A percentile compares a stretch with the other conserved stretches of the same genome.
Evolutionary conservation across 2,888 invertebrate genomes (phyloP).

Genomic region (Synergus laeviventris): DNA sequence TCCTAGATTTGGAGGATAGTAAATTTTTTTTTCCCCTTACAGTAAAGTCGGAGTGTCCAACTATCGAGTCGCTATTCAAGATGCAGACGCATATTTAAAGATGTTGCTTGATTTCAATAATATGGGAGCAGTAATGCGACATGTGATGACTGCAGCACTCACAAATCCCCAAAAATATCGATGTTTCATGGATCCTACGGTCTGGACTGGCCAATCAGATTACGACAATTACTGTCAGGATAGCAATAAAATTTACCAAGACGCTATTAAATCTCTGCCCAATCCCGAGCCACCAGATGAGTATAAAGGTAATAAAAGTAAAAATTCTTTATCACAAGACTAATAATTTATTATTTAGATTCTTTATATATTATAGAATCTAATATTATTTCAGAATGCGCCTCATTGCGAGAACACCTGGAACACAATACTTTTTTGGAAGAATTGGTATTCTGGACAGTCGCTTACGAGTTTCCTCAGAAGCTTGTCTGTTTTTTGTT

Average conservation of each 20-base stretch:
- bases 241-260: constrained; percentile 86
- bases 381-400: constrained; percentile 78
- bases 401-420: constrained; percentile 86
- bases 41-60: constrained; percentile 75
- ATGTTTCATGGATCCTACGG: constrained; percentile 68
- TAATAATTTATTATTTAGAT: neutral
- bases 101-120: constrained; percentile 96
- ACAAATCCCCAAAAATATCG: constrained; percentile 85
- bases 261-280: constrained; percentile 88
- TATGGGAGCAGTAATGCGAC: constrained; percentile 97
- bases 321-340: neutral
- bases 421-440: constrained; percentile 92
- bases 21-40: constrained; percentile 31
- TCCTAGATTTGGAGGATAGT: neutral
- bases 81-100: constrained; percentile 91
- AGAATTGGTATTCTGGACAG: constrained; percentile 98
- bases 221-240: constrained; percentile 85
- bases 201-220: constrained; percentile 78
- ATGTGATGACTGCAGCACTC: constrained; percentile 93
- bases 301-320: constrained; percentile 79
- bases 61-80: constrained; percentile 85
- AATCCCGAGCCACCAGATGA: constrained; percentile 85
- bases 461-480: constrained; percentile 97
- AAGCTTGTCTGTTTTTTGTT: constrained; percentile 95
- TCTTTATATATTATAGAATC: neutral